These are phyloP conservation scores for Lepus timidus DNA, from an alignment of 2,113 vertebrate genomes.

Conservation along the genomic window DNA sequence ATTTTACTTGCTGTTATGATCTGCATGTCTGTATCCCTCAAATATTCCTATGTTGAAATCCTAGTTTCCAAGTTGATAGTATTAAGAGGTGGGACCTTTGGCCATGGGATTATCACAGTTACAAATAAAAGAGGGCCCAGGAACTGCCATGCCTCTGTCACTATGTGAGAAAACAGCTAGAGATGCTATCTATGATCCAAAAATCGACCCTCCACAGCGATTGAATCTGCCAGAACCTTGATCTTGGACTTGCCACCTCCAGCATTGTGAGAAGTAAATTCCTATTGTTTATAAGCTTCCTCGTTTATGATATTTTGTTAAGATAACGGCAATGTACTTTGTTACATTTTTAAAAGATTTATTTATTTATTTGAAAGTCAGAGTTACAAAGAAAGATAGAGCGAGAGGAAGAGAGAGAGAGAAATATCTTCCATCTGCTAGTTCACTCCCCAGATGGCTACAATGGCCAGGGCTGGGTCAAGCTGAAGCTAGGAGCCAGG, in stretches of 20 bases:
- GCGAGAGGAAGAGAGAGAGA: too few relatives aligned
- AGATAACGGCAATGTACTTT: background rate
- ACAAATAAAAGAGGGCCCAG: too few relatives aligned
- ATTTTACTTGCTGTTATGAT: background rate
- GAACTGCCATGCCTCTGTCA: background rate
- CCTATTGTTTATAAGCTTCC: background rate
- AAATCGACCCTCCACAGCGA: background rate
- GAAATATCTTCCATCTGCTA: too few relatives aligned
- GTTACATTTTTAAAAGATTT: background rate
- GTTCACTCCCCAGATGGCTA: too few relatives aligned
- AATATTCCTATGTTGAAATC: background rate
- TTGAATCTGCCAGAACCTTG: background rate
- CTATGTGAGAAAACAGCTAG: too few relatives aligned
- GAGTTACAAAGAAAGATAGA: too few relatives aligned
- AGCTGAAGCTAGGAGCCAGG: too few relatives aligned
- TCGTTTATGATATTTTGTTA: background rate
- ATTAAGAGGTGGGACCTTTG: background rate
- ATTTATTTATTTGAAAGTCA: too few relatives aligned
- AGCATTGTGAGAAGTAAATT: background rate
- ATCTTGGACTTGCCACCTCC: background rate
- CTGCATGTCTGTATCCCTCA: background rate
- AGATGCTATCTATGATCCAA: background rate
- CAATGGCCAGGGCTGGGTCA: too few relatives aligned
- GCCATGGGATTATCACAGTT: too few relatives aligned
- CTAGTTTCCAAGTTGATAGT: too few relatives aligned